Evolutionary conservation across 2,797 vertebrate species (phyloP).

Genomic region (Rousettus madagascariensis): DNA sequence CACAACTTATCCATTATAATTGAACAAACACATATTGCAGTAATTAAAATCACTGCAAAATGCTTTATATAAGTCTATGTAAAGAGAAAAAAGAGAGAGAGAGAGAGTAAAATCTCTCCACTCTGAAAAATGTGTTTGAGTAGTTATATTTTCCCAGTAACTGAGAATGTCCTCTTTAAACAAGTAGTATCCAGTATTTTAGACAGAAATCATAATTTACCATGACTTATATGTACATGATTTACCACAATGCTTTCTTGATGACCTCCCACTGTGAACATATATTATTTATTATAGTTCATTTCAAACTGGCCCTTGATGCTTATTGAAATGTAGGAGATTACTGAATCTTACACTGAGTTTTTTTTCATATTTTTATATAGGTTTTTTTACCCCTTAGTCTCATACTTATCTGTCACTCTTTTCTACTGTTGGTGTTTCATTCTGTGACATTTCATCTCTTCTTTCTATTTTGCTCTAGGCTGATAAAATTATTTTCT

Average conservation of each 20-base stretch:
- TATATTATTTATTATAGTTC: background rate
- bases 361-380: background rate
- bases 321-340: background rate
- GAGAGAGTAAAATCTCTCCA: background rate
- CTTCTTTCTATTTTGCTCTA: background rate
- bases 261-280: background rate
- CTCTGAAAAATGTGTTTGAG: background rate
- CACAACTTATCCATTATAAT: background rate
- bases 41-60: constrained; percentile 25
- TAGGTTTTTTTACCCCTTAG: background rate
- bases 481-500: background rate
- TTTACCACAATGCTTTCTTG: background rate
- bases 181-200: background rate
- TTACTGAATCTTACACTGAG: background rate
- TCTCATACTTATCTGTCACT: background rate
- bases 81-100: background rate
- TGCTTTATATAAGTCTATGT: background rate
- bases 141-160: background rate
- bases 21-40: background rate
- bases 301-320: background rate
- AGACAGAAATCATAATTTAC: background rate
- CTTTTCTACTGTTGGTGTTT: background rate
- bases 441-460: background rate
- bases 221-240: background rate
- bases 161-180: constrained; percentile 19